Conservation (phyloP, 2,888 invertebrate species). For the Tricholauxania praeusta region DNA sequence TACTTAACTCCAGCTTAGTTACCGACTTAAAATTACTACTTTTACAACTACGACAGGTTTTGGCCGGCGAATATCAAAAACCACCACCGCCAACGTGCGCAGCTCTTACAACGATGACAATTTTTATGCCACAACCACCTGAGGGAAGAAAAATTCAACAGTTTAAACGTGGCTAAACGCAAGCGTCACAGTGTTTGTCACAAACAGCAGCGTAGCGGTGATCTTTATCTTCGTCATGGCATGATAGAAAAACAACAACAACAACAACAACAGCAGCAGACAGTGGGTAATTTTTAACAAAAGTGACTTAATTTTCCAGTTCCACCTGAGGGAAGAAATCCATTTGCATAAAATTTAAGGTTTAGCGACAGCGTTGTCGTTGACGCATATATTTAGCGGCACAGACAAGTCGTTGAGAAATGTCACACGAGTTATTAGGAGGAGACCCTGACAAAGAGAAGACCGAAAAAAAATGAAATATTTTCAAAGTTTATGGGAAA, state of each 20-base stretch:
- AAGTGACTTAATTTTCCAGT: slow-evolving; percentile 33
- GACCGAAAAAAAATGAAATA: slow-evolving; percentile 22
- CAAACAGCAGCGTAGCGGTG: slow-evolving; percentile 13
- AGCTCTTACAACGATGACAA: background rate
- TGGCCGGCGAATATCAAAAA: too few species aligned
- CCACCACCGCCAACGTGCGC: too few species aligned
- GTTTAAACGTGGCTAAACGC: slow-evolving; percentile 23
- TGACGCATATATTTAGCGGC: slow-evolving; percentile 41
- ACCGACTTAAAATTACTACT: background rate
- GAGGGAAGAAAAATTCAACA: slow-evolving; percentile 8
- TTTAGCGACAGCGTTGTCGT: slow-evolving; percentile 29
- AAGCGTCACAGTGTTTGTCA: slow-evolving; percentile 28
- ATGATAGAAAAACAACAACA: too few species aligned
- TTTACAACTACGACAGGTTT: too few species aligned
- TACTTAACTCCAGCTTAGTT: background rate
- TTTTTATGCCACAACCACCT: slow-evolving; percentile 1
- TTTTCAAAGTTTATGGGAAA: slow-evolving; percentile 22
- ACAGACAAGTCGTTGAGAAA: background rate
- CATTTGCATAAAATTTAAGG: slow-evolving; percentile 40
- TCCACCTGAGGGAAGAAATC: slow-evolving; percentile 40
- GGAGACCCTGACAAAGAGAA: background rate
- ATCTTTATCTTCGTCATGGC: slow-evolving; percentile 17
- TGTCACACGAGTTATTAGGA: slow-evolving; percentile 37
- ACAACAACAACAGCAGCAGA: too few species aligned
- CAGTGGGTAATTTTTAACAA: background rate